phyloP scores from a whole-genome alignment of 2,113 vertebrate genomes.

The Petaurus breviceps region DNA sequence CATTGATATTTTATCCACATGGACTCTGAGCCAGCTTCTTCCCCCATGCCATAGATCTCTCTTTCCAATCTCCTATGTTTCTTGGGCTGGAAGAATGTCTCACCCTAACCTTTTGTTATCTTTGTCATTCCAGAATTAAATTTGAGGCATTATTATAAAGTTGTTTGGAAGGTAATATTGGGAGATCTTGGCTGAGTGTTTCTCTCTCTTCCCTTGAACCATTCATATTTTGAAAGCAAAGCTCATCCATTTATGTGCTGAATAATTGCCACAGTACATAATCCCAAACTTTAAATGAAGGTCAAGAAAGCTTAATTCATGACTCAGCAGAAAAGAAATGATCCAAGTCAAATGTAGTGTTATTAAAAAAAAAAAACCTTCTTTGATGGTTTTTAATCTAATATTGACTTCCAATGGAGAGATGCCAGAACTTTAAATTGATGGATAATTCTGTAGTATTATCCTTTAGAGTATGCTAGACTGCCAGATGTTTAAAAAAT shows the following conservation, averaged over 20 bases:
- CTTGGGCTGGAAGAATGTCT: too few species aligned
- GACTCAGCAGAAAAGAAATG: neutral
- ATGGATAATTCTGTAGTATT: conserved; percentile 19
- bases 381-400: conserved; percentile 39
- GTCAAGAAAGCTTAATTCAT: neutral
- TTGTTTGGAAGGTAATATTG: neutral
- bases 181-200: neutral
- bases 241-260: neutral
- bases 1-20: neutral
- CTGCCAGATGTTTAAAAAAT: conserved; percentile 8
- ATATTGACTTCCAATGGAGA: conserved; percentile 20
- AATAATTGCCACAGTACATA: conserved; percentile 2
- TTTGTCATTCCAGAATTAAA: neutral
- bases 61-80: neutral
- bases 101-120: neutral
- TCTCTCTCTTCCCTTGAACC: neutral
- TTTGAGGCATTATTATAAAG: neutral
- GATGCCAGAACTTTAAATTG: neutral
- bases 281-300: conserved; percentile 39
- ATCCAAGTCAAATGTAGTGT: neutral
- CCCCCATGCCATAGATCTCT: neutral
- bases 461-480: neutral
- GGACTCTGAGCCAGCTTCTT: neutral
- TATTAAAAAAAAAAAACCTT: neutral
- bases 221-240: neutral